phyloP scores from a whole-genome alignment of 2,797 vertebrate species.

The Thaleichthys pacificus region DNA sequence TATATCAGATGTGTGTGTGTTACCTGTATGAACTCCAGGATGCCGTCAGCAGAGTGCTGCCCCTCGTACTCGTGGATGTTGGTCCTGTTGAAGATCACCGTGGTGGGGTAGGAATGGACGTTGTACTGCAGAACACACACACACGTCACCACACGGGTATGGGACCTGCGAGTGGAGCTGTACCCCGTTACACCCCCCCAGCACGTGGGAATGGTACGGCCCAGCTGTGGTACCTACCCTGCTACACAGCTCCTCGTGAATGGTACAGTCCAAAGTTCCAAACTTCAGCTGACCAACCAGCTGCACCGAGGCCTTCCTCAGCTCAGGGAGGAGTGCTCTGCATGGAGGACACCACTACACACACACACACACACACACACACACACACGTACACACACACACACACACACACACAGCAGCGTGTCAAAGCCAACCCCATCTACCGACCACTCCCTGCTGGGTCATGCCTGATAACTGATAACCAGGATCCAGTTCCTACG shows the following conservation, averaged over 20 bases:
- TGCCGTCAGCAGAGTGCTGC: constrained; percentile 89
- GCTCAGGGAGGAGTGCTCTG: constrained; percentile 89
- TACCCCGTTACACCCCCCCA: background rate
- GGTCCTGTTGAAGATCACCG: constrained; percentile 93
- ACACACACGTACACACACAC: too few relatives aligned
- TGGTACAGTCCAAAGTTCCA: constrained; percentile 93
- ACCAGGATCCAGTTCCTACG: background rate
- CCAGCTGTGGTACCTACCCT: constrained; percentile 70
- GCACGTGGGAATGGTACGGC: background rate
- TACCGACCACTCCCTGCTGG: background rate
- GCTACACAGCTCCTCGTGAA: constrained; percentile 89
- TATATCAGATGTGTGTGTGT: background rate
- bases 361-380: background rate
- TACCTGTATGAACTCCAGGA: constrained; percentile 20
- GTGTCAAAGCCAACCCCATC: too few relatives aligned
- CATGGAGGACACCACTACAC: constrained; percentile 96
- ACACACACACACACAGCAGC: too few relatives aligned
- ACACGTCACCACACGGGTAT: background rate
- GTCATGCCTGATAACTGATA: background rate
- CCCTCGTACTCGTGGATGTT: constrained; percentile 92
- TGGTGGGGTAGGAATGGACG: constrained; percentile 93
- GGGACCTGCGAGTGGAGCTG: too few relatives aligned
- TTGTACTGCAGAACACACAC: constrained; percentile 82
- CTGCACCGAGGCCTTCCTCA: constrained; percentile 94
- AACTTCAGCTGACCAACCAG: constrained; percentile 90